Conservation (phyloP, 2,888 invertebrate genomes). For the Hirtodrosophila histrioides region DNA sequence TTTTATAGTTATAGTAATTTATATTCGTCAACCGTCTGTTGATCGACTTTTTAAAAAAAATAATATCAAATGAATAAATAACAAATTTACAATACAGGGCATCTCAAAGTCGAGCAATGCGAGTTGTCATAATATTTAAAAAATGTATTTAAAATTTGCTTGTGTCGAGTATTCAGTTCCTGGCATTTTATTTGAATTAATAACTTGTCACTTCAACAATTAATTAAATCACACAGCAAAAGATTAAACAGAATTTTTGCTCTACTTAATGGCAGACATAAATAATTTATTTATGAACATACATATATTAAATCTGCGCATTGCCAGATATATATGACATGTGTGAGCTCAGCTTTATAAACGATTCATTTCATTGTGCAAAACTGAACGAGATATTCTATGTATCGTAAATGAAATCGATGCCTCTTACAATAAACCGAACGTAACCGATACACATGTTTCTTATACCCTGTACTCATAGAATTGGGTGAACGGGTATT, state of each 20-base stretch:
- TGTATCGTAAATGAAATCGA: constrained; percentile 42
- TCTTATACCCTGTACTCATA: constrained; percentile 32
- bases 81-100: neutral
- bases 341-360: constrained; percentile 43
- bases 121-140: constrained; percentile 11
- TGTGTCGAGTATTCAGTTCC: constrained; percentile 40
- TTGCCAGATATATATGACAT: constrained; percentile 33
- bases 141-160: neutral
- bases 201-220: constrained; percentile 59
- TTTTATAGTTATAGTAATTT: no score
- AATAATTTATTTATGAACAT: constrained; percentile 31
- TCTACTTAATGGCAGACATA: constrained; percentile 42
- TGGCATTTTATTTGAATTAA: constrained; percentile 54
- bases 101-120: constrained; percentile 5
- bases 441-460: constrained; percentile 28
- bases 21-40: no score
- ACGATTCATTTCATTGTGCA: constrained; percentile 50
- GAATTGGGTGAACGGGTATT: neutral
- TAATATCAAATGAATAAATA: no score
- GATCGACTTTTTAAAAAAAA: no score
- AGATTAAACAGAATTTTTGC: constrained; percentile 47
- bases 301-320: constrained; percentile 13
- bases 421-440: constrained; percentile 24
- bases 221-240: constrained; percentile 53
- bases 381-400: constrained; percentile 25